Conservation (phyloP, 2,113 vertebrate species). For the Scartelaos histophorus region DNA sequence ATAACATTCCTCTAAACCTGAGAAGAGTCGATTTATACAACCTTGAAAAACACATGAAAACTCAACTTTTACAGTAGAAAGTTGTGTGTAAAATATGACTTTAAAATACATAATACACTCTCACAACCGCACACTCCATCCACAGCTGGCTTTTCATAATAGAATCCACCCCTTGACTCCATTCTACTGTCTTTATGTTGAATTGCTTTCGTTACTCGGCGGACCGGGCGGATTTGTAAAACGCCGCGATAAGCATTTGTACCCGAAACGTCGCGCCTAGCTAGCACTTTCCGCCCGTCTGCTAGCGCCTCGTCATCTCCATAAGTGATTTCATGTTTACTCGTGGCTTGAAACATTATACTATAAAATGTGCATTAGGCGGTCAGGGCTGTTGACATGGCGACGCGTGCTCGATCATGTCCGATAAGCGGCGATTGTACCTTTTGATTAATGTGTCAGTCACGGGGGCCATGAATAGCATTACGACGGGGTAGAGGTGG, state of each 20-base stretch:
- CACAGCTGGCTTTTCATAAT: not conserved
- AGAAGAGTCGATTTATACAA: too few relatives aligned
- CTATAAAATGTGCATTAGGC: slow-evolving; percentile 36
- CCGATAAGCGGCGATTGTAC: slow-evolving; percentile 32
- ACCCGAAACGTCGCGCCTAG: not conserved
- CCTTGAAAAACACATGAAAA: too few relatives aligned
- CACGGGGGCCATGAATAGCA: slow-evolving; percentile 42
- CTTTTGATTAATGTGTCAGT: slow-evolving; percentile 57
- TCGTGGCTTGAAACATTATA: slow-evolving; percentile 22
- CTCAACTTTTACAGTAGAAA: not conserved
- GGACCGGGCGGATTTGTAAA: not conserved
- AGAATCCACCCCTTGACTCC: not conserved
- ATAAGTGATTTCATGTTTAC: slow-evolving; percentile 31
- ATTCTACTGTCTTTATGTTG: not conserved
- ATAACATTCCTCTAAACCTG: too few relatives aligned
- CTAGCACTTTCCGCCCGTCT: not conserved
- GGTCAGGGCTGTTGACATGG: slow-evolving; percentile 31
- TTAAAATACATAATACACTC: not conserved
- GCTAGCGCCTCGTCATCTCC: not conserved
- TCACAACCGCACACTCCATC: not conserved
- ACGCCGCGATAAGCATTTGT: slow-evolving; percentile 1
- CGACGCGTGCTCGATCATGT: slow-evolving; percentile 32
- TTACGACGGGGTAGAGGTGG: slow-evolving; percentile 9
- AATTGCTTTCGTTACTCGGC: not conserved
- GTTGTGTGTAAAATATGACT: not conserved